Evolutionary conservation across 2,113 vertebrate species (phyloP).

Genomic region (Thryonomys swinderianus): DNA sequence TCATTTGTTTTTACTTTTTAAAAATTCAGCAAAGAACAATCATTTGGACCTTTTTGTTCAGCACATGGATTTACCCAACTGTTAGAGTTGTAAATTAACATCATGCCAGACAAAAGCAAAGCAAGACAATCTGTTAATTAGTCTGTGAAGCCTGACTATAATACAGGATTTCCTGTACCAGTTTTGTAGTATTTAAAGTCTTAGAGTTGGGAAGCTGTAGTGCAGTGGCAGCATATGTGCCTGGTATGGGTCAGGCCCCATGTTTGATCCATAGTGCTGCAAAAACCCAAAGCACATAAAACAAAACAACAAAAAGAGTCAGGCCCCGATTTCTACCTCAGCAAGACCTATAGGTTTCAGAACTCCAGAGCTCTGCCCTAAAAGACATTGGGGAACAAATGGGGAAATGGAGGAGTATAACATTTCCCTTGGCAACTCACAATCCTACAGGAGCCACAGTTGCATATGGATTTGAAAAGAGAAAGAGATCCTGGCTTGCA

Average conservation of each 20-base stretch:
- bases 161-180: neutral
- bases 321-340: neutral
- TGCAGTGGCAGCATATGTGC: neutral
- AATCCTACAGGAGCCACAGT: fast-evolving
- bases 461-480: neutral
- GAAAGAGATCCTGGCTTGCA: neutral
- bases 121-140: neutral
- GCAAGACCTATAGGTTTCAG: neutral
- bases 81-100: neutral
- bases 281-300: neutral
- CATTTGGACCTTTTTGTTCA: neutral
- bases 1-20: neutral
- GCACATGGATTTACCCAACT: neutral
- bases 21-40: neutral
- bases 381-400: neutral
- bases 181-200: neutral
- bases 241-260: neutral
- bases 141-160: neutral
- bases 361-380: neutral
- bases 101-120: neutral
- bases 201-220: neutral
- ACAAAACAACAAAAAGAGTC: neutral
- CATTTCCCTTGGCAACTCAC: neutral
- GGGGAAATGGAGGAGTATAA: neutral
- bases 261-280: neutral